Evolutionary conservation across 2,113 vertebrate genomes (phyloP).

Genomic region (Odontophorus gujanensis): DNA sequence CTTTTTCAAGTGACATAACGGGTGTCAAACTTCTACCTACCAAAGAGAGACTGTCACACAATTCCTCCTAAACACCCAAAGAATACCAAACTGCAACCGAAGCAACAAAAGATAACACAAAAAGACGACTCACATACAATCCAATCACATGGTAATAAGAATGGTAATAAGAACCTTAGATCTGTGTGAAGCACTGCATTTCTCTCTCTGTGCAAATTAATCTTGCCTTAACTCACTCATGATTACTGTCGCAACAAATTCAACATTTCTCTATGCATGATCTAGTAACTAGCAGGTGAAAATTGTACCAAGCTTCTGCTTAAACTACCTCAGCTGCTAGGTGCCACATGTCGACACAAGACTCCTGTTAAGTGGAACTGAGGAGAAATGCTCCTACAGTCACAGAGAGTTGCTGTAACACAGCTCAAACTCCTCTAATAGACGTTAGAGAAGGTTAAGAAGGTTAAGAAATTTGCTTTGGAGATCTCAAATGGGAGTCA

Average conservation of each 20-base stretch:
- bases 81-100: neutral
- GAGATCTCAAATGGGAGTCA: neutral
- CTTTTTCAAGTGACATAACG: neutral
- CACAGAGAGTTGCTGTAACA: neutral
- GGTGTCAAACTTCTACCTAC: neutral
- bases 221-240: conserved; percentile 23
- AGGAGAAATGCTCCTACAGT: neutral
- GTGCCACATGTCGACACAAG: neutral
- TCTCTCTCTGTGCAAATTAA: neutral
- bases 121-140: neutral
- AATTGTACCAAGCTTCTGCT: neutral
- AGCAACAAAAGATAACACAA: neutral
- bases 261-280: neutral
- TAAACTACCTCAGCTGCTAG: neutral
- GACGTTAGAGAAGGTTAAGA: no score
- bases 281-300: neutral
- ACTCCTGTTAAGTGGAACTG: neutral
- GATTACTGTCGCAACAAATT: neutral
- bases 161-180: neutral
- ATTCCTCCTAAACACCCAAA: neutral
- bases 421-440: neutral
- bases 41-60: neutral
- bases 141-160: neutral
- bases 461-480: neutral
- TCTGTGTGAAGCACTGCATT: neutral